Base-by-base conservation (phyloP, 1,140 invertebrate genomes). In the Hycleus phaleratus region DNA sequence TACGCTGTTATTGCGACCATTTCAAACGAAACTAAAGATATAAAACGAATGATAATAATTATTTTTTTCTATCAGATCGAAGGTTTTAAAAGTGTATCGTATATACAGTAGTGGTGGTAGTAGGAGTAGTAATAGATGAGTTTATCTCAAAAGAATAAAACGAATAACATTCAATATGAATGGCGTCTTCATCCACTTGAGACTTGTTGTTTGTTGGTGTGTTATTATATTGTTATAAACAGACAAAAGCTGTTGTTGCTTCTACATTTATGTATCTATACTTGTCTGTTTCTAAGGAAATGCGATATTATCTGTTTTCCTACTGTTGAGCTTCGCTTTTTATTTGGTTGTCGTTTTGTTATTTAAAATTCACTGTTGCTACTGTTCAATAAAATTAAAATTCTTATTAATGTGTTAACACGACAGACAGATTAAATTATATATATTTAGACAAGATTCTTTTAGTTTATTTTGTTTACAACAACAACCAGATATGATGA, bases 141-240 rank as follows among this genome's bases (percentile, higher is more conserved):
- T 18, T 18, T 18, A 18, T 18, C 18, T 18, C 18, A 32, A 32
- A 32, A 32, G 7, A 32, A 32, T 5, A 32, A 32, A 32, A 32
- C 32, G 18, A 32, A 32, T 7, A 32, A 32, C 32, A 32, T 5
- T 32, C 42, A 46, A 44, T 47, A 56, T 43, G 45, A 54, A 61
- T 57, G 55, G 59, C 62, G 62, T 64, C 62, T 64, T 46, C 42
- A 50, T 47, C 62, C 52, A 59, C 62, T 64, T 59, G 59, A 61
- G 59, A 56, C 58, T 48, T 50, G 42, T 18, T 18, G 18, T 18
- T 7, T 32, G 32, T 56, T 58, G 62, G 53, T 59, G 48, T 60
- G 62, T 64, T 48, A 61, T 64, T 61, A 59, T 64, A 59, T 62
- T 62, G 56, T 62, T 61, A 64, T 52, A 53, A 12, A 38, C 59